Conservation (phyloP, 2,888 invertebrate species). For the Imbricaverruca yamaguchii region DNA sequence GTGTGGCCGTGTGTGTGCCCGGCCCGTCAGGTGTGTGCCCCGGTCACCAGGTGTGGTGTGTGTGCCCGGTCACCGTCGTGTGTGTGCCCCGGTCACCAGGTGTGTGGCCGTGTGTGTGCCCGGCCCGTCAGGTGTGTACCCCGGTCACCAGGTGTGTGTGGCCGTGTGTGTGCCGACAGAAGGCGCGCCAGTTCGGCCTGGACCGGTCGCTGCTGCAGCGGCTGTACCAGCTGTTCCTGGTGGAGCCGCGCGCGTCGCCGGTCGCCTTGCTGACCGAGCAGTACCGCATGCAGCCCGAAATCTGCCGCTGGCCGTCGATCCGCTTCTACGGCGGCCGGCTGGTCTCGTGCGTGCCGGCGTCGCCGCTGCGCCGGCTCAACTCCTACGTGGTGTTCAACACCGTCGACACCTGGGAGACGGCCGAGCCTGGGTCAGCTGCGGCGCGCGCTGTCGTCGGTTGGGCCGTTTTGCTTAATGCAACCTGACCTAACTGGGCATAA, state of each 20-base stretch:
- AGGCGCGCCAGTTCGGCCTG: neutral
- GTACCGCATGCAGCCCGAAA: slow-evolving; percentile 78
- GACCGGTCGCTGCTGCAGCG: neutral
- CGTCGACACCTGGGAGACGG: neutral
- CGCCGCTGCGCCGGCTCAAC: neutral
- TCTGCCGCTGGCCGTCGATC: slow-evolving; percentile 68
- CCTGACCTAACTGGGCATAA: too few relatives aligned
- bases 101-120: too few relatives aligned
- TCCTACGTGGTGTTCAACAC: neutral
- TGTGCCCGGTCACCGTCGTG: too few relatives aligned
- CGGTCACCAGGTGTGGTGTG: too few relatives aligned
- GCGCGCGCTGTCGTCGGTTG: neutral
- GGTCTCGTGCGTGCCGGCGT: neutral
- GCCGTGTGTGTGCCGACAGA: neutral
- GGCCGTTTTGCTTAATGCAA: too few relatives aligned
- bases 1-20: too few relatives aligned
- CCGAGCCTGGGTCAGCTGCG: neutral
- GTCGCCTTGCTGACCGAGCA: slow-evolving; percentile 48
- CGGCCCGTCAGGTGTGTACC: too few relatives aligned
- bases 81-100: too few relatives aligned
- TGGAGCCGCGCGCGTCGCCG: slow-evolving; percentile 33
- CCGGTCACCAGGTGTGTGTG: too few relatives aligned
- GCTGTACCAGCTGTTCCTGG: neutral
- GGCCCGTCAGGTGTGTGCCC: too few relatives aligned
- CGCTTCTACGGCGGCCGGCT: slow-evolving; percentile 58